Evolutionary conservation across 2,113 vertebrate genomes (phyloP).

Genomic region (Halcyon malimbica): DNA sequence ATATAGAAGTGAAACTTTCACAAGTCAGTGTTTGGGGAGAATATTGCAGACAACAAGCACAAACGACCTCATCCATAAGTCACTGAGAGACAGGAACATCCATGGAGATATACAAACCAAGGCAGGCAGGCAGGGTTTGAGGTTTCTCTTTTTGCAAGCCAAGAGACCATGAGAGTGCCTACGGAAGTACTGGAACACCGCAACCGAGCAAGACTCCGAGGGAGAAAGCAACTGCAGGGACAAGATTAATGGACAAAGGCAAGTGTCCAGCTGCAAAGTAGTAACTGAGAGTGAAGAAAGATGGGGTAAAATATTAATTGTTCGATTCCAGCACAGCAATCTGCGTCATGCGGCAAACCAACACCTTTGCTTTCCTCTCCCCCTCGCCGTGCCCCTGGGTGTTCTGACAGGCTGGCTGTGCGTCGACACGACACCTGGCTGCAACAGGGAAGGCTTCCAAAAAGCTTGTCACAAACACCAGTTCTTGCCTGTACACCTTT

Average conservation of each 20-base stretch:
- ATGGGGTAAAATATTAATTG: background rate
- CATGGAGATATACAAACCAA: background rate
- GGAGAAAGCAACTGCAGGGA: background rate
- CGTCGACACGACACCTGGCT: background rate
- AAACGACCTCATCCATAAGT: background rate
- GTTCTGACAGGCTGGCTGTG: background rate
- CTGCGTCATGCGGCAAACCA: background rate
- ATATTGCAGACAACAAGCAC: background rate
- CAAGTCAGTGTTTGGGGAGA: background rate
- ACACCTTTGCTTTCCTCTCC: background rate
- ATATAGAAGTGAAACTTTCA: background rate
- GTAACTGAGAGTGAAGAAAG: background rate
- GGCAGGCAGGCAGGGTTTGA: background rate
- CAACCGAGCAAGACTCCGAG: background rate
- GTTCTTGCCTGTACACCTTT: background rate
- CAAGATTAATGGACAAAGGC: background rate
- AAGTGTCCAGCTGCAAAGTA: background rate
- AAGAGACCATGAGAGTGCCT: fast-evolving
- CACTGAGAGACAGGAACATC: background rate
- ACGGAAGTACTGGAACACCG: background rate
- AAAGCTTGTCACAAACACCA: background rate
- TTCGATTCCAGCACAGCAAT: background rate
- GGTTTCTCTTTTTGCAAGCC: background rate
- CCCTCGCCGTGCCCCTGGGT: background rate
- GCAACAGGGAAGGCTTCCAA: background rate